Percentiles rank a stretch among this genome's conserved stretches.
Conservation (phyloP, 2,797 vertebrate species). For the Chloroceryle amazona region DNA sequence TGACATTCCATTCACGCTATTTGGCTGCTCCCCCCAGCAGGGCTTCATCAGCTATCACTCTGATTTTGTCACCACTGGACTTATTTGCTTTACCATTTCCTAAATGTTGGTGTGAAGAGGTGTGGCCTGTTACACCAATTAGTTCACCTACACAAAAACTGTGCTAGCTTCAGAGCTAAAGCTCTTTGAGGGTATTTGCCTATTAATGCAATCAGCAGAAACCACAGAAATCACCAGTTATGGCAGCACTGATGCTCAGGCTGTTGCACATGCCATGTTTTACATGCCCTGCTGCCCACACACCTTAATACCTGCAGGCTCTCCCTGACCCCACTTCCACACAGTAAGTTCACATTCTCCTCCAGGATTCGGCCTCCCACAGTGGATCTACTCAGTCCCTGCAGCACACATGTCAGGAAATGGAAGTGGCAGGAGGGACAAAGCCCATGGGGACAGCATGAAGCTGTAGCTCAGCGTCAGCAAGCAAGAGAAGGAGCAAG, state of each 20-base stretch:
- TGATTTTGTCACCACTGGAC: background rate
- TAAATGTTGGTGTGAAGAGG: background rate
- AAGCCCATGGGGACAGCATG: background rate
- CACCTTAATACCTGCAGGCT: rapidly evolving
- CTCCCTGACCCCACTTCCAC: background rate
- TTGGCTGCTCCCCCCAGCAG: background rate
- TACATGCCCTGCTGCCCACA: background rate
- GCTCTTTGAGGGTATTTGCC: background rate
- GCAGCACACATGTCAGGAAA: rapidly evolving
- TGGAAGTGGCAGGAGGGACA: background rate
- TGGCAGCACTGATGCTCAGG: background rate
- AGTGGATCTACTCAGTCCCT: background rate
- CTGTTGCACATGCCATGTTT: background rate
- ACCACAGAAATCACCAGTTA: background rate
- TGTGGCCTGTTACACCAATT: background rate
- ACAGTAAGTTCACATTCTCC: background rate
- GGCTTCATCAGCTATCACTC: slow-evolving; percentile 22
- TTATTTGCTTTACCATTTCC: slow-evolving; percentile 50
- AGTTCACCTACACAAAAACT: background rate
- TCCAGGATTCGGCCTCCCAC: background rate
- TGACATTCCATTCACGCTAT: slow-evolving; percentile 46
- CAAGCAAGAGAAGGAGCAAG: background rate
- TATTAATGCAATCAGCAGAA: background rate
- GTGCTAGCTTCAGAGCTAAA: background rate
- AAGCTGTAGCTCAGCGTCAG: background rate